These are phyloP conservation scores for Falco columbarius DNA, from an alignment of 2,797 vertebrate genomes.

Conservation along the genomic window DNA sequence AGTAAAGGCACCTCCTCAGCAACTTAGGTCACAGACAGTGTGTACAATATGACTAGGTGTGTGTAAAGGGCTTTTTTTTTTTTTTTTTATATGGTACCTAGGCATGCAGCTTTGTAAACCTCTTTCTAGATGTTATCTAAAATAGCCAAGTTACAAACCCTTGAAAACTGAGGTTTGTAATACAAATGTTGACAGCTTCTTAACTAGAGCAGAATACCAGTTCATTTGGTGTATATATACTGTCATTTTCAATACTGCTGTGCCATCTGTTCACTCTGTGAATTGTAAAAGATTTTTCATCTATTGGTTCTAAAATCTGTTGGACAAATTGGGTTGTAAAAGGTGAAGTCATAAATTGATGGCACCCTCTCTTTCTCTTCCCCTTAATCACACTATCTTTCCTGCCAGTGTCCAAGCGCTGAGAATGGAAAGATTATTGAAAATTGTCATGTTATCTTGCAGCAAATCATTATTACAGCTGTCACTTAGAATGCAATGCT, in stretches of 20 bases:
- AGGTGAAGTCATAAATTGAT: constrained; percentile 51
- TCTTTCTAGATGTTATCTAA: constrained; percentile 70
- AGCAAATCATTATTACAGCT: not conserved
- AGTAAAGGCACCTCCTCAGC: not conserved
- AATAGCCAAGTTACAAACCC: constrained; percentile 59
- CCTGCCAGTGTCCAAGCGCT: not conserved
- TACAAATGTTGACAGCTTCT: constrained; percentile 70
- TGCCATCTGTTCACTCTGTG: constrained; percentile 71
- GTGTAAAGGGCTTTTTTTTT: not conserved
- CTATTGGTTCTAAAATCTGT: constrained; percentile 35
- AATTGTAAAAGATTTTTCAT: constrained; percentile 61
- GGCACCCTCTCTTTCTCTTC: not conserved
- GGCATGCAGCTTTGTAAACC: not conserved
- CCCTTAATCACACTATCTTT: constrained; percentile 1
- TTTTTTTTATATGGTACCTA: not conserved
- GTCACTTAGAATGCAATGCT: not conserved
- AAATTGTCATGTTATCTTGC: constrained; percentile 38
- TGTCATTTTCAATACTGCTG: constrained; percentile 69
- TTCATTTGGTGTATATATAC: constrained; percentile 54
- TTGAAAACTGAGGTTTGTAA: constrained; percentile 61
- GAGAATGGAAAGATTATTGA: not conserved
- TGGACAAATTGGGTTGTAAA: constrained; percentile 54
- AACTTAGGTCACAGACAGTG: not conserved
- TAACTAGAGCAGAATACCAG: constrained; percentile 65
- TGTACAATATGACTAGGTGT: not conserved